These are phyloP conservation scores for Bothrops jararaca DNA, from an alignment of 2,113 vertebrate species.

Conservation along the genomic window DNA sequence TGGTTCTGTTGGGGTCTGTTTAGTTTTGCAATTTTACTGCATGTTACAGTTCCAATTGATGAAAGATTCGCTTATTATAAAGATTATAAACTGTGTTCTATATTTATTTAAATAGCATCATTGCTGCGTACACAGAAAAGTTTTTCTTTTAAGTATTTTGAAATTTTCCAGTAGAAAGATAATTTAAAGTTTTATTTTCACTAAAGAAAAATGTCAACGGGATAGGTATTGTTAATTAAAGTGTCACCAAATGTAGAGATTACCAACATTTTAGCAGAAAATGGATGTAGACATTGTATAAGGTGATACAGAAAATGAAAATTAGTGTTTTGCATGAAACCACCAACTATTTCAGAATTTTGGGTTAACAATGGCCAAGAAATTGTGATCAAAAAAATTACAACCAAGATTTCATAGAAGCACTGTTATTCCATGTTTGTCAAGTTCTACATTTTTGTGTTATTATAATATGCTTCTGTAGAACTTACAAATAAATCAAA, in stretches of 20 bases:
- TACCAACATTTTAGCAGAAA: neutral
- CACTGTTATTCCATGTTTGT: neutral
- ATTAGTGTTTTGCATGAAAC: neutral
- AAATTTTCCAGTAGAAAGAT: neutral
- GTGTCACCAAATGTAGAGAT: neutral
- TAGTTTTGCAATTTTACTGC: neutral
- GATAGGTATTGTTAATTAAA: neutral
- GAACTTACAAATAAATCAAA: constrained; percentile 51
- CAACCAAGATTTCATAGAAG: neutral
- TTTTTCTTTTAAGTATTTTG: neutral
- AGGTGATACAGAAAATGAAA: neutral
- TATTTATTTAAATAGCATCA: neutral
- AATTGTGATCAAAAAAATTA: neutral
- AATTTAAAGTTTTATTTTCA: neutral
- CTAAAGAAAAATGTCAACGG: neutral
- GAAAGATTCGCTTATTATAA: neutral
- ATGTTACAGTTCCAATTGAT: neutral
- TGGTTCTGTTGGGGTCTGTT: neutral
- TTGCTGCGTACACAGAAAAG: neutral
- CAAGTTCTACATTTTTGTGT: neutral
- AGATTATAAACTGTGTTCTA: neutral
- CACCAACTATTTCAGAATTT: neutral
- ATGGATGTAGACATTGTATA: neutral
- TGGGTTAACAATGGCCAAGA: neutral
- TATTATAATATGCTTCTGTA: constrained; percentile 38